phyloP scores from a whole-genome alignment of 2,888 invertebrate genomes.

The Cacoxenus indagator region DNA sequence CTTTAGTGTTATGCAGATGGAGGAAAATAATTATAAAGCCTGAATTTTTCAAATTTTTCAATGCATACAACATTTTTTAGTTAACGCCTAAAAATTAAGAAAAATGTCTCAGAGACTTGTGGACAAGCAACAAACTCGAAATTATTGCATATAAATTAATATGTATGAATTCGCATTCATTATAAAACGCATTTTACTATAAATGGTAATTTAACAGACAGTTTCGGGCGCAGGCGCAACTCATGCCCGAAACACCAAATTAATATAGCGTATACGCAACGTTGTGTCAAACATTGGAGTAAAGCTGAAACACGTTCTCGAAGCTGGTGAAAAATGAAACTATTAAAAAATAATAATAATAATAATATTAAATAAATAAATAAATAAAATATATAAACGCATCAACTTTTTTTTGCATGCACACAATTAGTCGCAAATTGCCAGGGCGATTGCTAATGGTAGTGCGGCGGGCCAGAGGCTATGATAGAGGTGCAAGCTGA shows the following conservation, averaged over 20 bases:
- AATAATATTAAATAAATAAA: background rate
- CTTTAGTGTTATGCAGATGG: too few relatives aligned
- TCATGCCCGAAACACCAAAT: background rate
- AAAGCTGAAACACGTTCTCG: background rate
- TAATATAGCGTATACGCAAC: slow-evolving; percentile 12
- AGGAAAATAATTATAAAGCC: background rate
- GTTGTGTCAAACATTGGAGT: background rate
- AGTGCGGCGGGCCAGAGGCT: too few relatives aligned
- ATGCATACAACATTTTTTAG: background rate
- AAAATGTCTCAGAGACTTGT: background rate
- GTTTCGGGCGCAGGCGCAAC: background rate
- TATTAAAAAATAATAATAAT: background rate
- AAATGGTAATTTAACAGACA: background rate
- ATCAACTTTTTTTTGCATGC: slow-evolving; percentile 12
- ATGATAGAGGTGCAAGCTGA: too few relatives aligned
- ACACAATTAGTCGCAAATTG: slow-evolving; percentile 19
- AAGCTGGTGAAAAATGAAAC: background rate
- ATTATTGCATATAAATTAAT: background rate
- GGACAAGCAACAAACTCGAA: background rate
- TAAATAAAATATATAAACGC: background rate
- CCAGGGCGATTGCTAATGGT: background rate
- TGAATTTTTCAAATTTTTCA: background rate
- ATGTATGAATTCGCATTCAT: background rate
- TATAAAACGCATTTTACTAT: slow-evolving; percentile 2
- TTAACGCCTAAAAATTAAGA: background rate